A percentile compares a stretch with the other conserved stretches of the same genome.
Conservation (phyloP, 2,113 vertebrate genomes). For the Cryptomyrus ogoouensis region DNA sequence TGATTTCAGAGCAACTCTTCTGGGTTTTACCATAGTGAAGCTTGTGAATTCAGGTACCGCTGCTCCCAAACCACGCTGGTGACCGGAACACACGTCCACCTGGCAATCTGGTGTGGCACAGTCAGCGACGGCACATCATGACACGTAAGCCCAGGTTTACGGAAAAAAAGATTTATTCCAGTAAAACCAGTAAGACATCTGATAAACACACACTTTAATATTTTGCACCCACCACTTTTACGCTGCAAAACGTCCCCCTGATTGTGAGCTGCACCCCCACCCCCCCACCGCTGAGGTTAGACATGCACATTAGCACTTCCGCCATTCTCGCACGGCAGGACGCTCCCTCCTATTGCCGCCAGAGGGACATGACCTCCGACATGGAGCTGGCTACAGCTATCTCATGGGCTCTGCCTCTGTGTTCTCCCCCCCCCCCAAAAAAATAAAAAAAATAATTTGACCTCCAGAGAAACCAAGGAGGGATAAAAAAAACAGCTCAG, state of each 20-base stretch:
- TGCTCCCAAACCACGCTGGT: background rate
- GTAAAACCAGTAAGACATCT: constrained; percentile 33
- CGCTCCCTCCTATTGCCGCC: background rate
- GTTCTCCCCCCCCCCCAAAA: background rate
- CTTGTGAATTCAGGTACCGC: background rate
- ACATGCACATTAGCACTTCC: background rate
- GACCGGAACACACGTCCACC: background rate
- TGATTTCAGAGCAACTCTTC: background rate
- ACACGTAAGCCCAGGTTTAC: constrained; percentile 31
- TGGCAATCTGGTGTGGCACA: background rate
- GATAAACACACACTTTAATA: constrained; percentile 36
- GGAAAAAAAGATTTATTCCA: constrained; percentile 48
- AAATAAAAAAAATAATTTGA: background rate
- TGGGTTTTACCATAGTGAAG: background rate
- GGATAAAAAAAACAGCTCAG: background rate
- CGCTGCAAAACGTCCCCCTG: constrained; percentile 38
- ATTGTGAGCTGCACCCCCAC: background rate
- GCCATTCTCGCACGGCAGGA: background rate
- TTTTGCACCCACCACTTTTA: background rate
- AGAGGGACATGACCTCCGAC: background rate
- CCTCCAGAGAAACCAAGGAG: background rate
- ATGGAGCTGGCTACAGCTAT: background rate
- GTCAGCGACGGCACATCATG: background rate
- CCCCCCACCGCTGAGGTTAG: background rate
- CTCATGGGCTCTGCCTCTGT: background rate